Base-by-base conservation (phyloP, 2,888 invertebrate species). In the Meandrusa payeni region DNA sequence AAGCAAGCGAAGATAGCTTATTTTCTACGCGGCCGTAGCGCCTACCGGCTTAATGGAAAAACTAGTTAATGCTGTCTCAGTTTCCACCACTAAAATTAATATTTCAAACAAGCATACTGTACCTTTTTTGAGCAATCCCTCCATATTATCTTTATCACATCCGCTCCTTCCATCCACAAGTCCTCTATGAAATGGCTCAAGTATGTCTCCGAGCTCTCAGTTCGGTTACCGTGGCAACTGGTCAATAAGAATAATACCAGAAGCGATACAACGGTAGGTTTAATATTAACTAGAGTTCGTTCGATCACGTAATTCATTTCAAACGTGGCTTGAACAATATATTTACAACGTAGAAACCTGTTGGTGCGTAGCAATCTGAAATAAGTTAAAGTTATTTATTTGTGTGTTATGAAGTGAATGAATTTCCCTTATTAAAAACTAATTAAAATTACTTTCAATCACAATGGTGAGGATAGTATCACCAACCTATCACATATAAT, bases 111-210 rank as follows among this genome's bases (percentile, higher is more conserved):
- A n/a, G n/a, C n/a, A n/a, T n/a, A n/a, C n/a, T n/a, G n/a, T 69
- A 88, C 89, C 61, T 85, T 86, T 51, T 81, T 87, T 0, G 88
- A 82, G 41, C 89, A 89, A 52, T 88, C 87, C 38, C 77, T 66
- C 89, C 88, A 89, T 49, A 89, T 72, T 32, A 87, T 79, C 39
- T 71, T 71, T 6, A 85, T 58, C 3, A 88, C 65, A 49, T 87
- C 83, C 13, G 79, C 73, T 1, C 88, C 85, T 52, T 88, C 88
- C 1, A 85, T 52, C 89, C 88, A 89, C 44, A 88, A 59, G 58
- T 88, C 88, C 1, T 88, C 87, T 5, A 82, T 59, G 48, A 87
- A 76, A 22, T 67, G 66, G 50, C 83, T 87, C 44, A 79, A 50
- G 54, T 81, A 76, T 5, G 76, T 60, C 33, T 86, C 78, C 3